These are phyloP conservation scores for Hozukius guyotensis DNA, from an alignment of 2,797 vertebrate species.

Conservation along the genomic window DNA sequence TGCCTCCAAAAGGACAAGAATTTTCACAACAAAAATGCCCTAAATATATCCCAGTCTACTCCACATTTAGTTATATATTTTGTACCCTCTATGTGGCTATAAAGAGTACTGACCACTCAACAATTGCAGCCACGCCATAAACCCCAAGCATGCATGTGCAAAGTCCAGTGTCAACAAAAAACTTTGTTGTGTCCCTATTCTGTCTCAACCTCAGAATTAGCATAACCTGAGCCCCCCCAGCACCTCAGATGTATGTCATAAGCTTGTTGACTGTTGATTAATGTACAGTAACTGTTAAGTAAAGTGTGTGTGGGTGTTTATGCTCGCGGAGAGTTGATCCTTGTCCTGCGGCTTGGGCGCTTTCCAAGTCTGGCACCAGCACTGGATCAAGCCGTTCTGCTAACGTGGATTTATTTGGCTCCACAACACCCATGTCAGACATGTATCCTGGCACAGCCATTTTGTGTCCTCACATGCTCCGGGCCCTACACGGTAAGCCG, in stretches of 20 bases:
- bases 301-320: constrained; percentile 59
- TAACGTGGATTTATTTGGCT: constrained; percentile 75
- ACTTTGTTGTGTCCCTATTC: constrained; percentile 34
- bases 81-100: constrained; percentile 33
- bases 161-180: constrained; percentile 31
- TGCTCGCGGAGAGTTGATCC: constrained; percentile 70
- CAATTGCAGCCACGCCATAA: constrained; percentile 49
- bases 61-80: constrained; percentile 36
- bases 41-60: constrained; percentile 23
- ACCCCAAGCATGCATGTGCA: constrained; percentile 34
- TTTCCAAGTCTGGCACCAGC: constrained; percentile 73
- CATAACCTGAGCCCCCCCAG: constrained; percentile 6
- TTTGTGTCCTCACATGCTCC: constrained; percentile 75
- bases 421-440: constrained; percentile 68
- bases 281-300: constrained; percentile 58
- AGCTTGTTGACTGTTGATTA: constrained; percentile 62
- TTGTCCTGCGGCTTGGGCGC: constrained; percentile 73
- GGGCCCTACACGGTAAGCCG: constrained; percentile 36
- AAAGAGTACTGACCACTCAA: constrained; percentile 39
- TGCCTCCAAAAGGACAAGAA: constrained; percentile 31
- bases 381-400: constrained; percentile 66
- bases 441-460: constrained; percentile 64
- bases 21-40: constrained; percentile 48
- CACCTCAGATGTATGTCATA: constrained; percentile 42
- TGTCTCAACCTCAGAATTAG: constrained; percentile 36